Base-by-base conservation (phyloP, 2,113 vertebrate genomes). In the Polypterus bichir region DNA sequence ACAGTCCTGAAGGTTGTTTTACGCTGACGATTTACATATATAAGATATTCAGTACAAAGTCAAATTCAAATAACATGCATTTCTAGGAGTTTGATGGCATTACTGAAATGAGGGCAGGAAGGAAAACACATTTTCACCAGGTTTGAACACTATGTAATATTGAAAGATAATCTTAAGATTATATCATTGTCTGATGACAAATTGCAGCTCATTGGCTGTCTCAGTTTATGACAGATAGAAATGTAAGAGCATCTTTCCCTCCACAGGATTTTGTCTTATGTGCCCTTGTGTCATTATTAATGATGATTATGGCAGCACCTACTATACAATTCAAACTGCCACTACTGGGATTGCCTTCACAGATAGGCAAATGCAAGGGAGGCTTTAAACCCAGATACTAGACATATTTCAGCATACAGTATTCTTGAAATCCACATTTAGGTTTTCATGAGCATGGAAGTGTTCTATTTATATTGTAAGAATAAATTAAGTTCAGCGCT, bases 11-110 rank as follows among this genome's bases (percentile, higher is more conserved):
- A n/a, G 9, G 46, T 66, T 62, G 44, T 65, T 62, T 65, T 63
- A 11, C 60, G 57, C 5, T 59, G 72, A 46, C 70, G 66, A 61
- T 53, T 48, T n/a, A 62, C 62, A 8, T 11, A 62, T 68, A 70
- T 60, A 58, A 58, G 56, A 4, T 9, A 45, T 58, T 58, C 56
- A 4, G 27, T 58, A 58, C 56, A 46, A 58, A 58, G 44, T 58
- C 7, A 44, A 58, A 58, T 58, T 58, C 56, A 58, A 58, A 58
- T 58, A 6, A 44, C 11, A 45, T 58, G 5, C 44, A 7, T 58
- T 58, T n/a, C 11, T 45, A 45, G 27, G 56, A 45, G 56, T 9
- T 58, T 44, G n/a, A 58, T 4, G 27, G 44, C 56, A 4, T 58
- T 58, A 45, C 56, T 58, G 9, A 58, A 45, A 58, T 6, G 4